These are phyloP conservation scores for Elysia crispata DNA, from an alignment of 2,888 invertebrate genomes.

Conservation along the genomic window DNA sequence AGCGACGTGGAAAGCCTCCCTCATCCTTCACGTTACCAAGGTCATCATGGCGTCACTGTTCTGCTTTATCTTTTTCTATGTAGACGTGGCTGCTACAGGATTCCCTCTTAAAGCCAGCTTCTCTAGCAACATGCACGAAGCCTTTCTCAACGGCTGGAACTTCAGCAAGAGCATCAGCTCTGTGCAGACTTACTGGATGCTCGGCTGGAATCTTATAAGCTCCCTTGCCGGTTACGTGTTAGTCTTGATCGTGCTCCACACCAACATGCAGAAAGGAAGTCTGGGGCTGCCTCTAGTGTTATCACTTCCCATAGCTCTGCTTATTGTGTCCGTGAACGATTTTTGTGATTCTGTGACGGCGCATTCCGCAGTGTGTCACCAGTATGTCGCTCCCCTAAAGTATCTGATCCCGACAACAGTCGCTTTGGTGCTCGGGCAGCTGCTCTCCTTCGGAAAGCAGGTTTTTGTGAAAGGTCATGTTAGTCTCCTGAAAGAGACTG, in stretches of 20 bases:
- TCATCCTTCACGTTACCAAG: slow-evolving; percentile 52
- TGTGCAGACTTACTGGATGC: slow-evolving; percentile 28
- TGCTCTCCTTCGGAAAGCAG: slow-evolving; percentile 57
- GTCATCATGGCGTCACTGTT: slow-evolving; percentile 50
- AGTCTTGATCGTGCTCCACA: slow-evolving; percentile 62
- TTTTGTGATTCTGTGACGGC: slow-evolving; percentile 45
- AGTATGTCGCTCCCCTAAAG: background rate
- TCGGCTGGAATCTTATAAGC: slow-evolving; percentile 41
- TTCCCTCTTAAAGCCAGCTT: slow-evolving; percentile 38
- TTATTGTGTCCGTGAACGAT: slow-evolving; percentile 49
- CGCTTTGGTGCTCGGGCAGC: slow-evolving; percentile 58
- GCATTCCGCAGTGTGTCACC: background rate
- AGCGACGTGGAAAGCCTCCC: slow-evolving; percentile 52
- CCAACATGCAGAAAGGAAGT: slow-evolving; percentile 65
- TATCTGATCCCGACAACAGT: slow-evolving; percentile 46
- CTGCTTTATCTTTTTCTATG: slow-evolving; percentile 54
- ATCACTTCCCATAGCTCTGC: slow-evolving; percentile 53
- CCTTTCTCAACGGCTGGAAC: slow-evolving; percentile 51
- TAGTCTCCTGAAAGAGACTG: slow-evolving; percentile 63
- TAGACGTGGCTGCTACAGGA: slow-evolving; percentile 45
- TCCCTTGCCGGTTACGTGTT: slow-evolving; percentile 47
- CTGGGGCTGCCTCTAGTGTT: slow-evolving; percentile 33
- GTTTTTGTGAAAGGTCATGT: slow-evolving; percentile 58
- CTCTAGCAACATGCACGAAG: slow-evolving; percentile 20
- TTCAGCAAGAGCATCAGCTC: slow-evolving; percentile 4